phyloP scores from a whole-genome alignment of 1,140 invertebrate genomes.

The Caenorhabditis briggsae region DNA sequence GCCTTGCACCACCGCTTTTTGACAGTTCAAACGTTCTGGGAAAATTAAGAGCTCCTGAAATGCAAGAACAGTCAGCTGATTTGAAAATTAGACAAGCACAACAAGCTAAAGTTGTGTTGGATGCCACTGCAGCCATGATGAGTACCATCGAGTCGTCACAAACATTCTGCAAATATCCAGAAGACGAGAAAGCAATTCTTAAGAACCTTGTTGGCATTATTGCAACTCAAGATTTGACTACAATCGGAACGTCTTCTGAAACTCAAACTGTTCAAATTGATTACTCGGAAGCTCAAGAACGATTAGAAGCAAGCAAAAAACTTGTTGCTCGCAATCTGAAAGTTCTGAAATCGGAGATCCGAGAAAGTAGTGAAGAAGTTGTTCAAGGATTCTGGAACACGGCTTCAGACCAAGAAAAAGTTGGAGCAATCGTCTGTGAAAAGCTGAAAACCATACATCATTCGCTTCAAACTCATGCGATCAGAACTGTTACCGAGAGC shows the following conservation, averaged over 20 bases:
- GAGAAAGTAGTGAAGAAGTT: slow-evolving; percentile 32
- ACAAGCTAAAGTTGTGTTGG: neutral
- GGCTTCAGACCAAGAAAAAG: slow-evolving; percentile 39
- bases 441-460: slow-evolving; percentile 40
- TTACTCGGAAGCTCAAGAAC: neutral
- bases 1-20: neutral
- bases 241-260: slow-evolving; percentile 8
- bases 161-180: slow-evolving; percentile 5
- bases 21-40: neutral
- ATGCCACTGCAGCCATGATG: neutral
- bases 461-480: slow-evolving; percentile 33
- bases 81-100: neutral
- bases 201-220: slow-evolving; percentile 13
- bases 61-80: slow-evolving; percentile 1
- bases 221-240: slow-evolving; percentile 39
- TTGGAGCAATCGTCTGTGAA: slow-evolving; percentile 14
- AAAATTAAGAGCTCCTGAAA: slow-evolving; percentile 29
- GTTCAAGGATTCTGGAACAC: slow-evolving; percentile 48
- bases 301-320: neutral
- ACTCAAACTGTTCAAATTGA: slow-evolving; percentile 6
- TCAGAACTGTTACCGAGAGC: slow-evolving; percentile 23
- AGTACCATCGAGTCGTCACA: neutral
- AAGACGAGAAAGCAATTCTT: neutral
- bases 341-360: neutral
- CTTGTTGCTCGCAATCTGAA: slow-evolving; percentile 10